Percentiles rank a stretch among this genome's conserved stretches.
phyloP scores from a whole-genome alignment of 1,140 invertebrate genomes.

The Leptestheria dahalacensis region DNA sequence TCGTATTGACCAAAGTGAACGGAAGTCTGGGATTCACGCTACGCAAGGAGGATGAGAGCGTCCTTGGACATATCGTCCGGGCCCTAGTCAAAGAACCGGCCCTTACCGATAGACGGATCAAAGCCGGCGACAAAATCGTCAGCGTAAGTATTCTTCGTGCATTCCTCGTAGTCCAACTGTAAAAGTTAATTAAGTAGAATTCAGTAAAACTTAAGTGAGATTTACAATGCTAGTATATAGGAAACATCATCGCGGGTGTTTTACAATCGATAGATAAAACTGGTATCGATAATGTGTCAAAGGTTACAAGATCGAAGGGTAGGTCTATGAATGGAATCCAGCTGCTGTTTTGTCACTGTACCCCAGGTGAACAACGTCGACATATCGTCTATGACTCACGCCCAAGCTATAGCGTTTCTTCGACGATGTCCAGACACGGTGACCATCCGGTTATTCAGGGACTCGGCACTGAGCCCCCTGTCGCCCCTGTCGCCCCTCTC shows the following conservation, averaged over 20 bases:
- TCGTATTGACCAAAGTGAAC: slow-evolving; percentile 64
- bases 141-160: slow-evolving; percentile 36
- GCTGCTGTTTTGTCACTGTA: slow-evolving; percentile 9
- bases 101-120: slow-evolving; percentile 62
- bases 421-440: slow-evolving; percentile 56
- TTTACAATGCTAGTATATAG: too few relatives aligned
- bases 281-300: too few relatives aligned
- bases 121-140: slow-evolving; percentile 70
- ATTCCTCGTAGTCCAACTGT: background rate
- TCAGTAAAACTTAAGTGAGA: too few relatives aligned
- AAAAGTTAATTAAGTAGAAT: too few relatives aligned
- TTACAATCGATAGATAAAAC: too few relatives aligned
- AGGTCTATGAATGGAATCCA: too few relatives aligned
- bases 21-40: slow-evolving; percentile 75
- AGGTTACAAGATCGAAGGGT: too few relatives aligned
- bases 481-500: slow-evolving; percentile 57
- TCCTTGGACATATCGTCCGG: slow-evolving; percentile 65
- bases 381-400: slow-evolving; percentile 63
- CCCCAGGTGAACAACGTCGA: slow-evolving; percentile 62
- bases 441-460: slow-evolving; percentile 53
- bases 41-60: slow-evolving; percentile 60
- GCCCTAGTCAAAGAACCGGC: slow-evolving; percentile 71
- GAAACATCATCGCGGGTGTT: too few relatives aligned
- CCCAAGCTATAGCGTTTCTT: slow-evolving; percentile 63
- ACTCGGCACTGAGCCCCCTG: slow-evolving; percentile 58